A percentile compares a stretch with the other conserved stretches of the same genome.
These are phyloP conservation scores for Alces alces DNA, from an alignment of 2,113 vertebrate species.

Conservation along the genomic window DNA sequence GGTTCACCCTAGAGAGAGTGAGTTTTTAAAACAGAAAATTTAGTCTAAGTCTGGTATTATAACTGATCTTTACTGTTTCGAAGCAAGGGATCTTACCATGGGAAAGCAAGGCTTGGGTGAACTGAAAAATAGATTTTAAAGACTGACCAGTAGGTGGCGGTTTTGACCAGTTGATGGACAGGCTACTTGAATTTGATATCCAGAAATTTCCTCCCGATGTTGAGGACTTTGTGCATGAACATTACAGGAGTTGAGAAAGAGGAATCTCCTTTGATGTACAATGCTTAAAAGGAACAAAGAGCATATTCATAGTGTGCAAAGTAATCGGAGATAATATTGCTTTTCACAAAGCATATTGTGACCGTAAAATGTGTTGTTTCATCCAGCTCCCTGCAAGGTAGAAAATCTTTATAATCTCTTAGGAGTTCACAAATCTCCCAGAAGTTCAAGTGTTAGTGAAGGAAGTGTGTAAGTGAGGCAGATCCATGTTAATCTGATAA, in stretches of 20 bases:
- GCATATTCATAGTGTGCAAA: constrained; percentile 34
- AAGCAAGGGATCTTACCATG: not conserved
- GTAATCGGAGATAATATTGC: not conserved
- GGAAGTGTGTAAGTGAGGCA: not conserved
- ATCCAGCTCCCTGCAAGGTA: not conserved
- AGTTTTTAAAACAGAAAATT: constrained; percentile 46
- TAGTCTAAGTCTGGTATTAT: constrained; percentile 28
- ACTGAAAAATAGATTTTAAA: constrained; percentile 36
- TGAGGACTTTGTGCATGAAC: not conserved
- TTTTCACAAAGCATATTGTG: constrained; percentile 21
- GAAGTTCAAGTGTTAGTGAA: not conserved
- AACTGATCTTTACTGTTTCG: constrained; percentile 15
- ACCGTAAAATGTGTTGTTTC: constrained; percentile 31
- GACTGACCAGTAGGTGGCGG: constrained; percentile 81
- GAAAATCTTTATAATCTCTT: constrained; percentile 11
- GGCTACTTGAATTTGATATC: not conserved
- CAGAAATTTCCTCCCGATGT: constrained; percentile 52
- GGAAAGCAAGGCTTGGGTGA: not conserved
- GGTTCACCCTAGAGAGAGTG: not conserved
- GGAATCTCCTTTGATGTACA: not conserved
- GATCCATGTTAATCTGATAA: not conserved
- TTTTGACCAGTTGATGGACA: constrained; percentile 74
- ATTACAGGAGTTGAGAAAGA: constrained; percentile 38
- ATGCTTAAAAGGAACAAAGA: constrained; percentile 1
- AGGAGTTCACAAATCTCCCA: not conserved